Evolutionary conservation across 2,888 invertebrate species (phyloP).

Genomic region (Lathronympha strigana): DNA sequence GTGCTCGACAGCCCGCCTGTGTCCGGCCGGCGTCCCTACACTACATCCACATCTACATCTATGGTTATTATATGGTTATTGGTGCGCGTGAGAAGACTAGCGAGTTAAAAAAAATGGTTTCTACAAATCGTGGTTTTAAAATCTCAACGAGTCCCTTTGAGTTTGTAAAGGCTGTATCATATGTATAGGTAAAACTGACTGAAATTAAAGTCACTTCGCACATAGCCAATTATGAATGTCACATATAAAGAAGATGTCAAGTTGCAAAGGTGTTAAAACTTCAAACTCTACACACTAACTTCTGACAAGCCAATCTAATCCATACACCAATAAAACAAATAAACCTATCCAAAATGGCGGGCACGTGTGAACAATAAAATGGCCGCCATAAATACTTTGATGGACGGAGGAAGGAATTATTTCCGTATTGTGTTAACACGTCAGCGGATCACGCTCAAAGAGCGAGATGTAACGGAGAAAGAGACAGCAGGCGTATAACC

Average conservation of each 20-base stretch:
- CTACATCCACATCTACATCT: too few relatives aligned
- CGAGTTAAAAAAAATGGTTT: too few relatives aligned
- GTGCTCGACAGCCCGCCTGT: too few relatives aligned
- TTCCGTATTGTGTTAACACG: slow-evolving; percentile 68
- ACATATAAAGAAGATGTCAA: neutral
- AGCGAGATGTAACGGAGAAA: slow-evolving; percentile 40
- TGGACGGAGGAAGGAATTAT: slow-evolving; percentile 74
- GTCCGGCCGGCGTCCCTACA: too few relatives aligned
- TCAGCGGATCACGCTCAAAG: slow-evolving; percentile 75
- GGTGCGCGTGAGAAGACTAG: too few relatives aligned
- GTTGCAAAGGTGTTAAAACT: neutral
- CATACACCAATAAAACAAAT: neutral
- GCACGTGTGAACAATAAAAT: slow-evolving; percentile 70
- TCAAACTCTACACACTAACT: neutral
- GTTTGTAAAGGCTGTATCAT: too few relatives aligned
- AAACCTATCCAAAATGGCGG: neutral
- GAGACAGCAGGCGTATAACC: slow-evolving; percentile 5
- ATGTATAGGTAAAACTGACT: too few relatives aligned
- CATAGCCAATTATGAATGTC: too few relatives aligned
- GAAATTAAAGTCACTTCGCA: too few relatives aligned
- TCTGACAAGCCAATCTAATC: neutral
- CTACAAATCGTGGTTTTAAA: too few relatives aligned
- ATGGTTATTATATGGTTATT: too few relatives aligned
- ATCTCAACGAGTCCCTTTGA: too few relatives aligned
- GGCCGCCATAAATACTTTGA: slow-evolving; percentile 70